Base-by-base conservation (phyloP, 2,888 invertebrate species). In the Osedax fenrisi region DNA sequence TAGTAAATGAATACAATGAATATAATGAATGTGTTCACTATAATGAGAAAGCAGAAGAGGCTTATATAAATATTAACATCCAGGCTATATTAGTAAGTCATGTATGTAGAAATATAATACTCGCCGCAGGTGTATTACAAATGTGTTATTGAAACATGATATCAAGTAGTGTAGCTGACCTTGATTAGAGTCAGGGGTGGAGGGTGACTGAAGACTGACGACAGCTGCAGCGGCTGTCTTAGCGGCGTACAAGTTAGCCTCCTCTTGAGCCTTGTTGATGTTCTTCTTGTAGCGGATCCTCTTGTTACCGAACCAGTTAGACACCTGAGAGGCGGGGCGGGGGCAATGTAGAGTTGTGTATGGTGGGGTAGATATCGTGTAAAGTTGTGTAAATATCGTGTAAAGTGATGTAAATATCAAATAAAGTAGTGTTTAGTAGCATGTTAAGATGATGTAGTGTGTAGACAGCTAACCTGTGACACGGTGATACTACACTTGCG, bases 291-390 rank as follows among this genome's bases (percentile, higher is more conserved):
- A 98, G 82, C 97, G 91, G 87, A 98, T 98, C 83, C 97, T 90
- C 86, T 97, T 97, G 88, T 97, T 97, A 81, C 97, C 97, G 85
- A 97, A 97, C 97, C 97, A 97, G 89, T 97, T 97, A 80, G 96
- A 96, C 78, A 96, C 94, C 92, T 92, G 80, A n/a, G n/a, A n/a
- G n/a, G n/a, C n/a, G n/a, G n/a, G n/a, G n/a, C n/a, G n/a, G 25
- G 17, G 10, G 10, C 21, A 21, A 17, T 10, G 10, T 13, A 64
- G 10, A 10, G 22, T n/a, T n/a, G n/a, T n/a, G n/a, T n/a, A n/a
- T 56, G 56, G 17, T 13, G 13, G 56, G 10, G 56, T 13, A 56
- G 56, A 17, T 13, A 56, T 13, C 17, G 23, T 3, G 72, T 73
- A 26, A 10, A 22, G 5, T 59, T 26, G n/a, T 26, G 26, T 10